Conservation (phyloP, 2,113 vertebrate species). For the Copsychus sechellarum region DNA sequence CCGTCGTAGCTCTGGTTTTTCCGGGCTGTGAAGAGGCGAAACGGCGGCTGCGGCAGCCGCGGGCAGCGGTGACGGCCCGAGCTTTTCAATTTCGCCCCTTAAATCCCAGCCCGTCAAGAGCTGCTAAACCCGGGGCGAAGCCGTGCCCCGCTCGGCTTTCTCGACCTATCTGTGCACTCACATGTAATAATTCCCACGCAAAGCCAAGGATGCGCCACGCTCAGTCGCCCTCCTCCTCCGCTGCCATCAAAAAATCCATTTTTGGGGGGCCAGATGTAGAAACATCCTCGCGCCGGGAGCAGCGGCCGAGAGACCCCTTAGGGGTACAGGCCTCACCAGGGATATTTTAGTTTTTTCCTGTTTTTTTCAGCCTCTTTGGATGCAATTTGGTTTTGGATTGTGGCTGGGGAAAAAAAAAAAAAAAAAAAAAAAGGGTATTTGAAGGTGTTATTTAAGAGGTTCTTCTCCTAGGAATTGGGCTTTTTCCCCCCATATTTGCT, state of each 20-base stretch:
- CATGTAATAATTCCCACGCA: constrained; percentile 43
- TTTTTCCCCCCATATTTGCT: neutral
- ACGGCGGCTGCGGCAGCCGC: neutral
- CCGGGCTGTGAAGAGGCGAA: neutral
- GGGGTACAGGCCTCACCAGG: accelerated
- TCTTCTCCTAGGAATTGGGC: neutral
- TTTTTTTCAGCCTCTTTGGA: neutral
- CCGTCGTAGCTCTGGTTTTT: accelerated
- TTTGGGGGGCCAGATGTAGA: neutral
- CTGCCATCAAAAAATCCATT: accelerated
- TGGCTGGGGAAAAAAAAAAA: neutral
- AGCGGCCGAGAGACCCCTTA: neutral
- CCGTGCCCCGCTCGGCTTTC: neutral
- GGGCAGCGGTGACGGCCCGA: neutral
- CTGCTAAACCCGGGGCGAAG: neutral
- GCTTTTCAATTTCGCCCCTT: neutral
- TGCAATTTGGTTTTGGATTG: neutral
- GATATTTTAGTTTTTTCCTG: neutral
- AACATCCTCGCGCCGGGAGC: neutral
- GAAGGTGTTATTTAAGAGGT: neutral
- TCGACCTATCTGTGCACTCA: constrained; percentile 74
- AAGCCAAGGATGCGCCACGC: constrained; percentile 1
- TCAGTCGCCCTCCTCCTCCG: neutral
- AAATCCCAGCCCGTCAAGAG: neutral
- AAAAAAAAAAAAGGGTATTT: neutral